Conservation (phyloP, 2,113 vertebrate genomes). For the Procavia capensis region DNA sequence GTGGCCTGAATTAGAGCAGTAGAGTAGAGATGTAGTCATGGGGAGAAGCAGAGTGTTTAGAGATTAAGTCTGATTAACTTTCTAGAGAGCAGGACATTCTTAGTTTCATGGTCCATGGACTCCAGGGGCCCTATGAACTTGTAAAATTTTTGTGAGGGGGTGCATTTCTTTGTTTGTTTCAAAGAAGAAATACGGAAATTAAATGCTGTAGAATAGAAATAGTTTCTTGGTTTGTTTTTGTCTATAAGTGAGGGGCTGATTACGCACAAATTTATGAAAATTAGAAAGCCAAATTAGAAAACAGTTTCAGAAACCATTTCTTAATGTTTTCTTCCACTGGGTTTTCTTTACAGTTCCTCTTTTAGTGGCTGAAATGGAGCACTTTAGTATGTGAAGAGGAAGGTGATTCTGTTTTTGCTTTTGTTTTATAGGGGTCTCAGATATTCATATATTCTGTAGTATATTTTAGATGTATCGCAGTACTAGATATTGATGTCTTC, state of each 20-base stretch:
- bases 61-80: neutral
- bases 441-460: neutral
- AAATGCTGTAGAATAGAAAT: neutral
- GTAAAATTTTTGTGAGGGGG: neutral
- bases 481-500: neutral
- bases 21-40: neutral
- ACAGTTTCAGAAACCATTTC: neutral
- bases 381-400: neutral
- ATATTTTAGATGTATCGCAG: neutral
- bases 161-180: constrained; percentile 20
- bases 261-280: neutral
- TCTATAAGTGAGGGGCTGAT: neutral
- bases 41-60: neutral
- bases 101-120: neutral
- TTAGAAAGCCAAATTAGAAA: neutral
- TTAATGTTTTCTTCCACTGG: constrained; percentile 11
- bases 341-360: neutral
- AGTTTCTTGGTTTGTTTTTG: neutral
- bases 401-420: neutral
- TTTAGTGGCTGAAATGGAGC: constrained; percentile 27
- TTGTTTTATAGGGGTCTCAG: neutral
- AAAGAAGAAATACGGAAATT: neutral
- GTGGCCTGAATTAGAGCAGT: neutral
- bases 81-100: neutral
- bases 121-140: neutral